Evolutionary conservation across 1,140 invertebrate species (phyloP).

Genomic region (Latrodectus geometricus): DNA sequence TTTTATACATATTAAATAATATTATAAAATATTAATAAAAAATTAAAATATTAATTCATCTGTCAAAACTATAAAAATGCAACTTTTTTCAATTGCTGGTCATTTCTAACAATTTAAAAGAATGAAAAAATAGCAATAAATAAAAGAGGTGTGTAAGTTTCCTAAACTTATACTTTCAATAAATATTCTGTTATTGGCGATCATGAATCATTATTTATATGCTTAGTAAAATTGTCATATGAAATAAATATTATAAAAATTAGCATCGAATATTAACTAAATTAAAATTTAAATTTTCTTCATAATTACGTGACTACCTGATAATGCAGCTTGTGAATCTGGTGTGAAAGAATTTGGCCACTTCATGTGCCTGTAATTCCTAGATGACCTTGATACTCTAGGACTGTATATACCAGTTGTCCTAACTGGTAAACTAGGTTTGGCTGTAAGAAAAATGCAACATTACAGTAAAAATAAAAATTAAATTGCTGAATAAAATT

Average conservation of each 20-base stretch:
- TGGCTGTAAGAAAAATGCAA: background rate
- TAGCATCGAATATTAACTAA: background rate
- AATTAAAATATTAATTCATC: background rate
- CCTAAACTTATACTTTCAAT: background rate
- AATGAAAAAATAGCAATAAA: background rate
- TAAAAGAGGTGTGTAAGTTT: background rate
- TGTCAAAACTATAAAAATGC: no score
- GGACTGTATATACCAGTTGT: constrained; percentile 19
- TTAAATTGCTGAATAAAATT: no score
- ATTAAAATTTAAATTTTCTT: background rate
- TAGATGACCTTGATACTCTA: constrained; percentile 32
- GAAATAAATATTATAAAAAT: no score
- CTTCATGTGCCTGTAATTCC: constrained; percentile 33
- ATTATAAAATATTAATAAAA: background rate
- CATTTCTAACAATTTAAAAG: no score
- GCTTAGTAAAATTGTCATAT: no score
- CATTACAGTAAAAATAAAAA: no score
- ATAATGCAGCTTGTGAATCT: constrained; percentile 46
- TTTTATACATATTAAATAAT: background rate
- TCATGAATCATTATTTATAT: no score
- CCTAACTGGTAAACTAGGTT: constrained; percentile 15
- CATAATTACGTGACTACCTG: constrained; percentile 2
- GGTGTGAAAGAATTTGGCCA: constrained; percentile 35
- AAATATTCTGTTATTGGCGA: no score
- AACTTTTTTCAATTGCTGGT: no score